Base-by-base conservation (phyloP, 2,113 vertebrate genomes). In the Crotalus horridus region DNA sequence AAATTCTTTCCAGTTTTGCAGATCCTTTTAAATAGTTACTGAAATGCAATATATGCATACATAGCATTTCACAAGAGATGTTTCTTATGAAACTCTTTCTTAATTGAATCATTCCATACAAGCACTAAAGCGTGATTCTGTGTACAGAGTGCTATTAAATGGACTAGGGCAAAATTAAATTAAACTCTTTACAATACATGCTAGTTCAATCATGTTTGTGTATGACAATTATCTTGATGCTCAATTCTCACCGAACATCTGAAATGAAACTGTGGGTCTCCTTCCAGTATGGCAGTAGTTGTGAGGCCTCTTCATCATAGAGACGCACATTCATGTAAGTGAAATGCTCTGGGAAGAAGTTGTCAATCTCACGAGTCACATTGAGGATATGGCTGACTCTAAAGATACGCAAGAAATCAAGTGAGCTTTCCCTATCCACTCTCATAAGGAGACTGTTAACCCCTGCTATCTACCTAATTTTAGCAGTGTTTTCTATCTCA, bases 341-440 rank as follows among this genome's bases (percentile, higher is more conserved):
- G 97, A 99, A 99, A 48, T 98, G 97, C 0, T 98, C 99, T 0
- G 99, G 99, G 96, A 98, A 99, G 96, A 99, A 99, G 97, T 99
- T 99, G 97, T 99, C 99, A 0, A 99, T 99, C 97, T 99, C 99
- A 90, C 98, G 98, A 0, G 99, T 99, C 95, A 99, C 98, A 12
- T 99, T 99, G 88, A 99, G 96, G 96, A 99, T 99, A 97, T 99
- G 99, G 92, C 98, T 98, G 58, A 99, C 96, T 88, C 99, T 99
- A 97, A 21, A 89, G 39, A 23, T 17, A 92, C n/a, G 0, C 53
- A 0, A 48, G 12, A 61, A 0, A 0, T 0, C 53, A 92, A 81
- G 43, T 43, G n/a, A 54, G 59, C 6, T 90, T 21, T 90, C 85
- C 48, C 10, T 24, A 3, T n/a, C 10, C 24, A 7, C 10, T 33